Percentiles rank a stretch among this genome's conserved stretches.
Evolutionary conservation across 2,113 vertebrate genomes (phyloP).

Genomic region (Silurus meridionalis): DNA sequence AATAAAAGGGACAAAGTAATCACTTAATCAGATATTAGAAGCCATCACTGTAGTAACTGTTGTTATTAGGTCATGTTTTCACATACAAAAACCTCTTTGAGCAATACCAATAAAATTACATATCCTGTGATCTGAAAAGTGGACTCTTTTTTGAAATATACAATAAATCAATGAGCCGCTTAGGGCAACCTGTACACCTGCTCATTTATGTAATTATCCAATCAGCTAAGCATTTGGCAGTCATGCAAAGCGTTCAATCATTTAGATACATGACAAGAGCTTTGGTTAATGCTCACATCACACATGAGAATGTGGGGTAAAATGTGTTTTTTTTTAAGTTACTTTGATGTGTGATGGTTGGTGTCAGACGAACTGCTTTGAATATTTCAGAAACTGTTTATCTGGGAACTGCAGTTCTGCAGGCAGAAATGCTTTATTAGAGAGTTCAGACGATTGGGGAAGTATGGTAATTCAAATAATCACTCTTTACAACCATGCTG

Average conservation of each 20-base stretch:
- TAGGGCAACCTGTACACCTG: background rate
- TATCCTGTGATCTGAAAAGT: background rate
- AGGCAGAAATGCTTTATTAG: background rate
- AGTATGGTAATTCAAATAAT: background rate
- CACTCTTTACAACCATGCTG: background rate
- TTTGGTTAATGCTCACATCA: background rate
- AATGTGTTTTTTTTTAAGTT: background rate
- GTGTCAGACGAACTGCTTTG: background rate
- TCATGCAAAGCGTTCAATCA: background rate
- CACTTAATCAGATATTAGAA: background rate
- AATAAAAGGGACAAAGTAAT: background rate
- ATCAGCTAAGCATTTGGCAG: background rate
- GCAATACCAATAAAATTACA: too few species aligned
- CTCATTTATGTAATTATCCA: background rate
- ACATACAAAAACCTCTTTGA: too few species aligned
- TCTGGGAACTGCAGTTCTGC: background rate
- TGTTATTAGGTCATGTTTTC: background rate
- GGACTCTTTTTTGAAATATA: background rate
- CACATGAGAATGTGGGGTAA: background rate
- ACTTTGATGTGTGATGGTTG: background rate
- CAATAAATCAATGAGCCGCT: background rate
- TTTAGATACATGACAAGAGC: background rate
- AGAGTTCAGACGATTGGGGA: background rate
- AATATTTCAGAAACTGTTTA: background rate
- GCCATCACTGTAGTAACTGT: background rate